Evolutionary conservation across 30 jellyfish, hydroid and myxozoan genomes (phyloP).

Genomic region (Sanderia malayensis): DNA sequence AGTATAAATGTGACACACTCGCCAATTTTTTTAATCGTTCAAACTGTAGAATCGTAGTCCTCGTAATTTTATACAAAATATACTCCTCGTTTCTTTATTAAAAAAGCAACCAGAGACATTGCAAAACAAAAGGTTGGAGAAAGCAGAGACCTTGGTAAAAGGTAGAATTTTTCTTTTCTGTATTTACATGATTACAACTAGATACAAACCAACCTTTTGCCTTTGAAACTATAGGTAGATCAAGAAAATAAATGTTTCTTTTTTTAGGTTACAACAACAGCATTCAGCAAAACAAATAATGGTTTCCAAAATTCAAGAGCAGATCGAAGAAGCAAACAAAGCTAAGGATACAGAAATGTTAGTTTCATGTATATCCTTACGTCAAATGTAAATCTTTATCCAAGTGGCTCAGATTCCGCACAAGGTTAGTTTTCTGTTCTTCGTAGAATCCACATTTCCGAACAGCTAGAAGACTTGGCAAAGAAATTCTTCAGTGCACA

Average conservation of each 20-base stretch:
- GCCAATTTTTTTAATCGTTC: no score
- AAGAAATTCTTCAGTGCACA: constrained; percentile 33
- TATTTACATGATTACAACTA: no score
- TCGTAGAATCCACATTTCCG: constrained; percentile 28
- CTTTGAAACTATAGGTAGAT: no score
- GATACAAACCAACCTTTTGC: no score
- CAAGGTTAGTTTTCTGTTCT: background rate
- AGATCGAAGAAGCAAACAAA: constrained; percentile 16
- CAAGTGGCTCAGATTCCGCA: no score
- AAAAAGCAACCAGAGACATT: constrained; percentile 39
- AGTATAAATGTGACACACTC: no score
- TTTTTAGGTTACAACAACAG: constrained; percentile 26
- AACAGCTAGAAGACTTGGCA: constrained; percentile 37
- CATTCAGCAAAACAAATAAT: constrained; percentile 25
- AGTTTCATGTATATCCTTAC: background rate
- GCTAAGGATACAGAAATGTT: constrained; percentile 21
- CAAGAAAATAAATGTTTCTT: background rate
- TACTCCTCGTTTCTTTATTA: no score
- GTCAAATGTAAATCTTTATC: background rate
- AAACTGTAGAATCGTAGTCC: no score
- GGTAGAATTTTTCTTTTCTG: background rate
- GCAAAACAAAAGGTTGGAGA: constrained; percentile 29
- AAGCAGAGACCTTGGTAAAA: constrained; percentile 35
- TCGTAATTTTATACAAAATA: no score
- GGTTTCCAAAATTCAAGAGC: constrained; percentile 18